A percentile compares a stretch with the other conserved stretches of the same genome.
Conservation (phyloP, 2,113 vertebrate genomes). For the Semicossyphus pulcher region DNA sequence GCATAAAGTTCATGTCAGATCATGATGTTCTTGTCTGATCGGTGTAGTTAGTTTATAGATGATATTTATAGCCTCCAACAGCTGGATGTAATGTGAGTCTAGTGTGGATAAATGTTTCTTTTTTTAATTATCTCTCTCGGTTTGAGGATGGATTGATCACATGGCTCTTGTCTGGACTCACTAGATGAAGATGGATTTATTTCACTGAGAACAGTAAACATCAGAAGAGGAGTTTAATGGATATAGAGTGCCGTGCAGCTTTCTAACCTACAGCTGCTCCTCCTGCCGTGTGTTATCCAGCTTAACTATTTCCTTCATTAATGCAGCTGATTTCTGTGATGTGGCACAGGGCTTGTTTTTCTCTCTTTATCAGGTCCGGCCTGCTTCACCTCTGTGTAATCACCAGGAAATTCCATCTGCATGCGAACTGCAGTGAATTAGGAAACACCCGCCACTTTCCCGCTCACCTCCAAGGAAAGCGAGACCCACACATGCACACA, state of each 20-base stretch:
- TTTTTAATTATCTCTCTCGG: constrained; percentile 10
- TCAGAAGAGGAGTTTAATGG: neutral
- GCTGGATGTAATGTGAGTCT: neutral
- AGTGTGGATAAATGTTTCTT: neutral
- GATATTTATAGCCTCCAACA: neutral
- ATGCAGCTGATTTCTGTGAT: constrained; percentile 54
- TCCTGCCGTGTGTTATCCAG: constrained; percentile 30
- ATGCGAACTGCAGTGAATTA: constrained; percentile 74
- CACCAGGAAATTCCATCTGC: constrained; percentile 83
- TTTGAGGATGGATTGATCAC: constrained; percentile 24
- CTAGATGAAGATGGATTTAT: constrained; percentile 35
- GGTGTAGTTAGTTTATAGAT: neutral
- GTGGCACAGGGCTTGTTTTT: constrained; percentile 70
- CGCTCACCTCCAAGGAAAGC: constrained; percentile 48
- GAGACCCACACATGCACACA: constrained; percentile 11
- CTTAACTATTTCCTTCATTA: constrained; percentile 58
- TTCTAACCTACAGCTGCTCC: constrained; percentile 6
- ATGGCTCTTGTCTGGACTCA: constrained; percentile 10
- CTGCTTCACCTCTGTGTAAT: constrained; percentile 75
- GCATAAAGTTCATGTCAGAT: constrained; percentile 30
- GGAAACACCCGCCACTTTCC: constrained; percentile 73
- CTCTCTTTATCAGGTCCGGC: constrained; percentile 66
- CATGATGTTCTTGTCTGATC: constrained; percentile 25
- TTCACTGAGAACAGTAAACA: constrained; percentile 19
- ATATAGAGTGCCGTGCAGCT: neutral